Conservation (phyloP, 2,113 vertebrate genomes). For the Tetraodon nigroviridis region DNA sequence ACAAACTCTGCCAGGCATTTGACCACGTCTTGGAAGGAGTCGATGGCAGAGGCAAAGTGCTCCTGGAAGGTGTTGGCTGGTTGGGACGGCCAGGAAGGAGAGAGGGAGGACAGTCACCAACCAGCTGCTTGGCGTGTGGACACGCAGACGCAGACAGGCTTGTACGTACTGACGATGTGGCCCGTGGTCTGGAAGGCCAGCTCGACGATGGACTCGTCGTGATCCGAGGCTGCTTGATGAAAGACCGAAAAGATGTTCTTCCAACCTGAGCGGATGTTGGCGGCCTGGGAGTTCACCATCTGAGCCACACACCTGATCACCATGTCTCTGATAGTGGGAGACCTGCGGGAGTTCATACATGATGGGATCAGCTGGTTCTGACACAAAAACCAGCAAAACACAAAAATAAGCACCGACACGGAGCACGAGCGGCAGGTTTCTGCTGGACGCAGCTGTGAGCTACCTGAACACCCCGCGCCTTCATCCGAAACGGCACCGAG, state of each 20-base stretch:
- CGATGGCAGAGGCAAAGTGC: conserved; percentile 94
- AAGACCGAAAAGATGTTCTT: conserved; percentile 98
- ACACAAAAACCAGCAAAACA: too few relatives aligned
- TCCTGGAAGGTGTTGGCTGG: conserved; percentile 89
- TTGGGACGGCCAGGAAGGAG: background rate
- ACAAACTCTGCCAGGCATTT: conserved; percentile 98
- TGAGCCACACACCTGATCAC: conserved; percentile 95
- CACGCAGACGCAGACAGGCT: background rate
- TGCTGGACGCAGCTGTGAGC: too few relatives aligned
- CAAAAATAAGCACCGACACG: too few relatives aligned
- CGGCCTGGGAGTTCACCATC: conserved; percentile 97
- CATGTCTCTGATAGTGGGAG: conserved; percentile 96
- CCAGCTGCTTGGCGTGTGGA: background rate
- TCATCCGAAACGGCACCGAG: too few relatives aligned
- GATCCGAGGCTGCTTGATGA: conserved; percentile 92
- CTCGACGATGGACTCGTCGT: conserved; percentile 92
- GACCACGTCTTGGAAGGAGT: conserved; percentile 96
- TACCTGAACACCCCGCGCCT: too few relatives aligned
- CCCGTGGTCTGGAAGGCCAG: conserved; percentile 94
- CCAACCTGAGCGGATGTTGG: conserved; percentile 98
- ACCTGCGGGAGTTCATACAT: conserved; percentile 63
- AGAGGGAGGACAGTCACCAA: background rate
- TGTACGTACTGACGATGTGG: conserved; percentile 90
- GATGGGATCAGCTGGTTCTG: background rate
- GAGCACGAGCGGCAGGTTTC: too few relatives aligned